Conservation (phyloP, 2,888 invertebrate species). For the Chirona hameri region DNA sequence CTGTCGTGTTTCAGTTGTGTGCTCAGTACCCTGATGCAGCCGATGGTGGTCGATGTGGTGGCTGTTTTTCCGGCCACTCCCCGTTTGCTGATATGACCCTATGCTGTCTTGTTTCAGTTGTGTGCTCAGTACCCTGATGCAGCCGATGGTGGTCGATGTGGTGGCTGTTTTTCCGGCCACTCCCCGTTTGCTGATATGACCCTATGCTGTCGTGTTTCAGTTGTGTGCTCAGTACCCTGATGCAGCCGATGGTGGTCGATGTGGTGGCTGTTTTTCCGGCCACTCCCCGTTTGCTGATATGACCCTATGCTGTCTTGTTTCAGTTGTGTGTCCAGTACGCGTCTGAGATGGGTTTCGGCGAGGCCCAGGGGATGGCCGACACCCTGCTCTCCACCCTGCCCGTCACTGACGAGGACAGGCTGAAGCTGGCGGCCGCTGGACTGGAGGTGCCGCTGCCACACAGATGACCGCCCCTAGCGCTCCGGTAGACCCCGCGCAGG, state of each 20-base stretch:
- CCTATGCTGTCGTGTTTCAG: neutral
- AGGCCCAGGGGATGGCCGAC: neutral
- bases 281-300: neutral
- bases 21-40: no score
- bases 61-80: neutral
- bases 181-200: neutral
- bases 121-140: neutral
- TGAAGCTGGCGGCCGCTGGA: neutral
- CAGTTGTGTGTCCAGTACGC: neutral
- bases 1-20: no score
- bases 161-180: neutral
- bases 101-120: neutral
- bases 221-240: neutral
- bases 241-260: no score
- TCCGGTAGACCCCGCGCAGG: no score
- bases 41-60: no score
- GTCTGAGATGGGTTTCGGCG: neutral
- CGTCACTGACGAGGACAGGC: neutral
- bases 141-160: neutral
- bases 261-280: neutral
- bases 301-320: neutral
- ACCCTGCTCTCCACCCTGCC: neutral
- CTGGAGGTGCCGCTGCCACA: neutral
- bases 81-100: no score
- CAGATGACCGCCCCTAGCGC: neutral